phyloP scores from a whole-genome alignment of 2,888 invertebrate species.

The Synanthedon tipuliformis region DNA sequence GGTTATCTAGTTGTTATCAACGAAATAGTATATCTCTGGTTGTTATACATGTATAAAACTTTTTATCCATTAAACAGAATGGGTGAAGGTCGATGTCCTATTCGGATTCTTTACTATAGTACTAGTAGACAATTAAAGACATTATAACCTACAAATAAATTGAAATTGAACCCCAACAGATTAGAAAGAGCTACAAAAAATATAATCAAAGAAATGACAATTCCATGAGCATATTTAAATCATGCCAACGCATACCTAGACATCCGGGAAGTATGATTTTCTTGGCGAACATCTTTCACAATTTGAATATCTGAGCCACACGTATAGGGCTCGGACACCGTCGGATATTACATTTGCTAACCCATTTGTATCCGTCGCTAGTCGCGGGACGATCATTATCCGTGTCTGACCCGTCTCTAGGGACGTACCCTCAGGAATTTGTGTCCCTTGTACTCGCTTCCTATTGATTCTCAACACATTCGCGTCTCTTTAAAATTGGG shows the following conservation, averaged over 20 bases:
- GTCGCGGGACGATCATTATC: slow-evolving; percentile 61
- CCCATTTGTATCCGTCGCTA: slow-evolving; percentile 65
- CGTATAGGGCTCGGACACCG: slow-evolving; percentile 38
- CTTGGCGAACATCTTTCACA: slow-evolving; percentile 19
- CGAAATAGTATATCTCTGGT: too few species aligned
- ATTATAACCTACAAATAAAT: too few species aligned
- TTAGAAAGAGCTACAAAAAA: too few species aligned
- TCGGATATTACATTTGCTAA: slow-evolving; percentile 68
- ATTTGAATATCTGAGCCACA: slow-evolving; percentile 49
- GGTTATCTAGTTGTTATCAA: too few species aligned
- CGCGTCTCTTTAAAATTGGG: slow-evolving; percentile 46
- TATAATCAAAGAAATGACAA: too few species aligned
- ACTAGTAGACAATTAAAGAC: too few species aligned
- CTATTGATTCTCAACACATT: slow-evolving; percentile 51
- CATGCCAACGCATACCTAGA: slow-evolving; percentile 12
- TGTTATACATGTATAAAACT: too few species aligned
- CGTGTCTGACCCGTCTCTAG: slow-evolving; percentile 49
- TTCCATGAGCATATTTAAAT: neutral
- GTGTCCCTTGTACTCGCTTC: slow-evolving; percentile 31
- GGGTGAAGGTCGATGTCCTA: too few species aligned
- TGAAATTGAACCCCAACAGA: too few species aligned
- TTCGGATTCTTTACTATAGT: too few species aligned
- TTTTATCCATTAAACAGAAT: too few species aligned
- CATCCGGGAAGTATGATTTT: slow-evolving; percentile 33
- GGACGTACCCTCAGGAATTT: slow-evolving; percentile 46